Evolutionary conservation across 2,888 invertebrate genomes (phyloP).

Genomic region (Acholoe squamosa): DNA sequence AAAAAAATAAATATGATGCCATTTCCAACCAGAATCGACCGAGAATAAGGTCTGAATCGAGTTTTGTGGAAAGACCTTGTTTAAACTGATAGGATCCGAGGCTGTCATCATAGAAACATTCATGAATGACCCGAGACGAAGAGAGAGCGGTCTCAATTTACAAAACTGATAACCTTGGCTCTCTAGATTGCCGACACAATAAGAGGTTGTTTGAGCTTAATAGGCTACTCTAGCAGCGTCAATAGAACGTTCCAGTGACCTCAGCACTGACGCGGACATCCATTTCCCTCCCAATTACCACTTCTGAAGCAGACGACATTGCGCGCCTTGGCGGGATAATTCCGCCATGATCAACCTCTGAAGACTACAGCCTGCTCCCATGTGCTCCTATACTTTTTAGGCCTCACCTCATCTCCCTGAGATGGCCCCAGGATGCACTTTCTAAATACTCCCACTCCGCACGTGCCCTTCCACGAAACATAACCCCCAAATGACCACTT

Average conservation of each 20-base stretch:
- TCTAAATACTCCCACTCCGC: neutral
- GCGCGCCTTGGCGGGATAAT: neutral
- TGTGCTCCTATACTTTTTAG: neutral
- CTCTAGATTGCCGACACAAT: neutral
- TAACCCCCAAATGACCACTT: slow-evolving; percentile 39
- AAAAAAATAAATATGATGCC: no score
- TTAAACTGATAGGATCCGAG: no score
- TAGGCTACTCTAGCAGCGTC: neutral
- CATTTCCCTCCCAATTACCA: slow-evolving; percentile 40
- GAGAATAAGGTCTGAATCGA: no score
- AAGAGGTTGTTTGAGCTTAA: slow-evolving; percentile 2
- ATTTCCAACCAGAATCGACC: no score
- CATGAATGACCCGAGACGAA: neutral
- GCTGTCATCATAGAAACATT: neutral
- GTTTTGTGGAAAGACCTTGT: no score
- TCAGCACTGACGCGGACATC: neutral
- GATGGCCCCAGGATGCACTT: neutral
- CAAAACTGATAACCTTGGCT: neutral
- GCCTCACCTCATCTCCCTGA: neutral
- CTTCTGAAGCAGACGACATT: slow-evolving; percentile 5
- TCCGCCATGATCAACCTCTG: slow-evolving; percentile 4
- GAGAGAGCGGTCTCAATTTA: neutral
- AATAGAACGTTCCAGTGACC: slow-evolving; percentile 5
- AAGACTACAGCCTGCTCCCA: neutral
- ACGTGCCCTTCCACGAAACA: slow-evolving; percentile 23